A percentile compares a stretch with the other conserved stretches of the same genome.
phyloP scores from a whole-genome alignment of 2,797 vertebrate species.

The Iguana delicatissima region DNA sequence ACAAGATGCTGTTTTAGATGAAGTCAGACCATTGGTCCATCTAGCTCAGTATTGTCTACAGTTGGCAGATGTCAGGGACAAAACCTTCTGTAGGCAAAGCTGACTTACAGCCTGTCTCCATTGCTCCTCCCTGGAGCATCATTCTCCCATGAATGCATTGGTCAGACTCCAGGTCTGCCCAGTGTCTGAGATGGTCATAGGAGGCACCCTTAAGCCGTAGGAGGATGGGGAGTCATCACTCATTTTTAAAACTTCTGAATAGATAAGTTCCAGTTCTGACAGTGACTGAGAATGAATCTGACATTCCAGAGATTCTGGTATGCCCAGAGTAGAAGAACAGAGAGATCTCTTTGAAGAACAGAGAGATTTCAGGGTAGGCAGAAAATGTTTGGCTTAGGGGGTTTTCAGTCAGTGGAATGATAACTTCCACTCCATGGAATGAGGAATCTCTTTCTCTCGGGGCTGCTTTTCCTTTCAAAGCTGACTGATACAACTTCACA shows the following conservation, averaged over 20 bases:
- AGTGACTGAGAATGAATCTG: slow-evolving; percentile 1
- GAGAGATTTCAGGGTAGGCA: not conserved
- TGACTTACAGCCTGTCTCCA: not conserved
- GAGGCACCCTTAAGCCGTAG: not conserved
- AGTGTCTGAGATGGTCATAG: not conserved
- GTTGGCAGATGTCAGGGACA: not conserved
- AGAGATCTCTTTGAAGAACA: not conserved
- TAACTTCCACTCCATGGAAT: not conserved
- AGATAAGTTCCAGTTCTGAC: not conserved
- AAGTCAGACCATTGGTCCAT: not conserved
- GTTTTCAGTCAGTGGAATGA: not conserved
- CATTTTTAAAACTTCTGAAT: not conserved
- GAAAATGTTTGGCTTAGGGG: not conserved
- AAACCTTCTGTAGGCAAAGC: not conserved
- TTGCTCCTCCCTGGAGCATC: not conserved
- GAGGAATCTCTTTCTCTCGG: not conserved
- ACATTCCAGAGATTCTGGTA: not conserved
- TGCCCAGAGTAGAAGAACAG: not conserved
- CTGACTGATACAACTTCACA: not conserved
- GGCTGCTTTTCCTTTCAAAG: not conserved
- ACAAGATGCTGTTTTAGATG: not conserved
- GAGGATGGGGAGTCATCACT: not conserved
- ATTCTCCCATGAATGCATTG: not conserved
- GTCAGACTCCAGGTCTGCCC: not conserved
- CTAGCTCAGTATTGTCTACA: not conserved